A percentile compares a stretch with the other conserved stretches of the same genome.
phyloP scores from a whole-genome alignment of 2,797 vertebrate genomes.

The Threskiornis aethiopicus region DNA sequence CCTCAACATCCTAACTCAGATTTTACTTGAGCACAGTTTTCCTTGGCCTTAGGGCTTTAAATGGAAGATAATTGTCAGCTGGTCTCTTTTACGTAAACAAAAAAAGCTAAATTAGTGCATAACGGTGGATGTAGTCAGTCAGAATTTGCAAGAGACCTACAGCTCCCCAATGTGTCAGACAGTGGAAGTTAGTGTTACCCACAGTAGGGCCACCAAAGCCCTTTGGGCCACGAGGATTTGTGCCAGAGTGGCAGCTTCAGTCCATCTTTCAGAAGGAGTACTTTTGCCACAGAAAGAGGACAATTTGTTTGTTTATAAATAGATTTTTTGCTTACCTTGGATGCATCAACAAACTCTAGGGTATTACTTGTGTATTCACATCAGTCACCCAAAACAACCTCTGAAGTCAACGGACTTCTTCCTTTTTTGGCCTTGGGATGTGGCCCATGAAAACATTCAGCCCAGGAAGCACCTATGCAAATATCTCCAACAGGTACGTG shows the following conservation, averaged over 20 bases:
- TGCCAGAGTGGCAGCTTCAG: background rate
- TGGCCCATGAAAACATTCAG: background rate
- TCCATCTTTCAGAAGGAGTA: background rate
- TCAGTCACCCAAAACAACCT: background rate
- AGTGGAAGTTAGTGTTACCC: background rate
- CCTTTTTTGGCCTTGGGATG: background rate
- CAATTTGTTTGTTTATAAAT: background rate
- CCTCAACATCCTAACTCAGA: background rate
- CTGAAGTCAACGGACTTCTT: background rate
- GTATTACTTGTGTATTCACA: background rate
- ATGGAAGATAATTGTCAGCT: background rate
- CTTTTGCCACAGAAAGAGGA: background rate
- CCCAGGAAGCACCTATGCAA: background rate
- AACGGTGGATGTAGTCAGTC: background rate
- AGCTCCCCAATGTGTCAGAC: background rate
- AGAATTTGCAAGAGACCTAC: background rate
- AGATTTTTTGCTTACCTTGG: background rate
- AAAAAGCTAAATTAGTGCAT: background rate
- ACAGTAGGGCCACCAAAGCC: background rate
- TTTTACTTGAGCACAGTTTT: background rate
- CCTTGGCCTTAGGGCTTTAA: background rate
- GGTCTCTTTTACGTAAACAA: background rate
- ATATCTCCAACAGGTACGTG: background rate
- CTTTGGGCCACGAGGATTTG: fast-evolving
- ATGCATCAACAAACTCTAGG: background rate